A percentile compares a stretch with the other conserved stretches of the same genome.
These are phyloP conservation scores for Meandrusa payeni DNA, from an alignment of 2,888 invertebrate genomes.

Conservation along the genomic window DNA sequence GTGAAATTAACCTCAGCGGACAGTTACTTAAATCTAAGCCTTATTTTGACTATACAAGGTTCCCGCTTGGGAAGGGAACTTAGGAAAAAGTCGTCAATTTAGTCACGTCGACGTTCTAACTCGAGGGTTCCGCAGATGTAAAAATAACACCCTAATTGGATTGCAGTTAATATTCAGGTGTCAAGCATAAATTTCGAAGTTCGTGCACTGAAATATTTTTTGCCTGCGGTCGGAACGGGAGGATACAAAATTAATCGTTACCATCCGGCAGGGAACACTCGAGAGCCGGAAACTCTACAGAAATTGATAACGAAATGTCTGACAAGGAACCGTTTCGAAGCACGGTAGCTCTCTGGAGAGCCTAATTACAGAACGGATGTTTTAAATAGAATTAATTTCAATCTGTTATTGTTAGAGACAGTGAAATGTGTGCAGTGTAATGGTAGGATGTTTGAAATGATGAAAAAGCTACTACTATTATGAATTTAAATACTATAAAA, in stretches of 20 bases:
- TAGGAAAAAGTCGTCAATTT: too few species aligned
- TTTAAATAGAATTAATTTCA: conserved; percentile 14
- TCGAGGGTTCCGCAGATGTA: too few species aligned
- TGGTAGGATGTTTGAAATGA: too few species aligned
- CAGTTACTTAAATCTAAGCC: too few species aligned
- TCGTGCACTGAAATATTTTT: conserved; percentile 30
- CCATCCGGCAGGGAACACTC: conserved; percentile 56
- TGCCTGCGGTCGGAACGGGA: conserved; percentile 36
- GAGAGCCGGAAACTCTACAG: conserved; percentile 57
- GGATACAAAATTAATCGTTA: conserved; percentile 53
- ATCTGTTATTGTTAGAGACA: conserved; percentile 12
- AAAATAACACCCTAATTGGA: neutral
- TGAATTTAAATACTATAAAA: too few species aligned
- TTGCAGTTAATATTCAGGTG: conserved; percentile 1
- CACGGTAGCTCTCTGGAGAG: conserved; percentile 7
- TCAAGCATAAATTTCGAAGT: conserved; percentile 11
- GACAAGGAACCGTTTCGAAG: conserved; percentile 23
- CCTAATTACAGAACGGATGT: conserved; percentile 20
- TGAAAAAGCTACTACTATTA: too few species aligned
- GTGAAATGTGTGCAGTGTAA: too few species aligned
- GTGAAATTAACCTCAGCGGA: too few species aligned
- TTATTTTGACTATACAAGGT: too few species aligned
- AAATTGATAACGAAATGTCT: conserved; percentile 49
- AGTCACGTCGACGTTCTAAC: too few species aligned
- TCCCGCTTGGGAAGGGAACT: too few species aligned